Evolutionary conservation across 1,140 invertebrate species (phyloP), one percentile per base, ranked within the genome.

Genomic region (Bicyclus anynana): DNA sequence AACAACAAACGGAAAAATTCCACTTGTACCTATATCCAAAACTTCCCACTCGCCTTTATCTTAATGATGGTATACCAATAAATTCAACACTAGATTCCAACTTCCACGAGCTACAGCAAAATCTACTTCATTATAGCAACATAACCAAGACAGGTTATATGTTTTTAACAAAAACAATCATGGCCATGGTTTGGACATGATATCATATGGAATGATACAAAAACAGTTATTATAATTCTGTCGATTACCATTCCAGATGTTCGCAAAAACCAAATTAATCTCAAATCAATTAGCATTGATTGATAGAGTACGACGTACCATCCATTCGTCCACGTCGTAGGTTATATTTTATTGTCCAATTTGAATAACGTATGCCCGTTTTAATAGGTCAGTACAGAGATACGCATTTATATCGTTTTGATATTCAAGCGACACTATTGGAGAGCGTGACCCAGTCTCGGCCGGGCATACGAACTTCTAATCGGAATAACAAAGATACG

Each of bases 401-500:
- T 53, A 46, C 40, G 33, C 49, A 46, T 51, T 26, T 52, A 18
- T 46, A 51, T 46, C 42, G 16, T 17, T 35, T 64, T 61, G 42
- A 56, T 57, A 65, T 61, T 61, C 62, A 60, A 53, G 62, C 58
- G 58, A 57, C 62, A 64, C 38, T 54, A 56, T 61, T 61, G 53
- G 62, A 65, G 58, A 65, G 58, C 60, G 53, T 65, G 62, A 60
- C 62, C 58, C 37, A 56, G 53, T 53, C 55, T 40, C 48, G 46
- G 27, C n/a, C n/a, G 26, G 54, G 48, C 62, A 53, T 64, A 59
- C 62, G 48, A 53, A 65, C 53, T 53, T 49, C 46, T 58, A 53
- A 52, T 65, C 26, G 44, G 40, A 46, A 52, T 52, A 51, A 59
- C 56, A 59, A 52, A 55, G 49, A 59, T 21, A 20, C 23, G 23